A percentile compares a stretch with the other conserved stretches of the same genome.
phyloP scores from a whole-genome alignment of 2,888 invertebrate species.

The Lycophotia porphyrea region DNA sequence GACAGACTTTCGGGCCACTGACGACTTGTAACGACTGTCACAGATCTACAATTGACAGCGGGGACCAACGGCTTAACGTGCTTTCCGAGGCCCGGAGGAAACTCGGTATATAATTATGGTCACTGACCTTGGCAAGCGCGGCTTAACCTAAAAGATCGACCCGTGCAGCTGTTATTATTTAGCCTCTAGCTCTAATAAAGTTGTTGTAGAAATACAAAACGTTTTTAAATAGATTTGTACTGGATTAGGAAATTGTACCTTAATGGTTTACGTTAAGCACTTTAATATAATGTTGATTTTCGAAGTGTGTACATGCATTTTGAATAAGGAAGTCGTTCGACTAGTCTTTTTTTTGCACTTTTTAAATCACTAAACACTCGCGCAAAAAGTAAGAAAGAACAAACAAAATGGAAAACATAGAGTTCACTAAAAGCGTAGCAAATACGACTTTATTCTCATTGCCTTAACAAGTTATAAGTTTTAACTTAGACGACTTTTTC shows the following conservation, averaged over 20 bases:
- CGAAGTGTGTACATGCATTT: neutral
- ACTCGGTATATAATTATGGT: too few species aligned
- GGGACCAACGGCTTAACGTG: too few species aligned
- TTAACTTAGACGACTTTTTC: constrained; percentile 48
- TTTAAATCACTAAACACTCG: neutral
- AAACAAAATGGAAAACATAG: constrained; percentile 11
- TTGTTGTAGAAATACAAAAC: neutral
- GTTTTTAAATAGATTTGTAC: neutral
- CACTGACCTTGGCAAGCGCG: too few species aligned
- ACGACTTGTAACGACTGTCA: too few species aligned
- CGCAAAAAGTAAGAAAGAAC: neutral
- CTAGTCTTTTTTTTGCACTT: neutral
- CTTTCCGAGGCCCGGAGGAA: too few species aligned
- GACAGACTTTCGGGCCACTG: too few species aligned
- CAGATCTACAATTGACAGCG: too few species aligned
- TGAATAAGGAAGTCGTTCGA: neutral
- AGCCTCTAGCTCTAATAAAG: neutral
- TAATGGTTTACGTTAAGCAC: neutral
- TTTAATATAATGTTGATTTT: neutral
- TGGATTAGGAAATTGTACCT: neutral
- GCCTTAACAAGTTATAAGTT: constrained; percentile 38
- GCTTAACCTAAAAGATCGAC: too few species aligned
- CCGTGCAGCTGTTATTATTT: too few species aligned
- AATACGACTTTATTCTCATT: constrained; percentile 20
- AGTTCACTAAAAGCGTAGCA: constrained; percentile 12